phyloP scores from a whole-genome alignment of 2,888 invertebrate genomes.

The Phymatocera aterrima region DNA sequence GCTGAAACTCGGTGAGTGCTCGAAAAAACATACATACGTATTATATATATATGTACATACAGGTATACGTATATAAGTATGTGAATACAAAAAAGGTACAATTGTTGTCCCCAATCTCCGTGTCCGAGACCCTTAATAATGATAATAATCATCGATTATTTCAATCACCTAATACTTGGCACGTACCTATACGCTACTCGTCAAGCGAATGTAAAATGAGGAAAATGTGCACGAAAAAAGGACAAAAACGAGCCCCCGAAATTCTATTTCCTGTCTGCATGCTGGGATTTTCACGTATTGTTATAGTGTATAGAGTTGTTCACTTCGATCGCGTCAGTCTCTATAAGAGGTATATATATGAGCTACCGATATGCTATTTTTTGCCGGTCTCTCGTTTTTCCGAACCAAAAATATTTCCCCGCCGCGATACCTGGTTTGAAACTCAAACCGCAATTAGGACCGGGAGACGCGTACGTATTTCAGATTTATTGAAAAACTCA shows the following conservation, averaged over 20 bases:
- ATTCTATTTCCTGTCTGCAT: conserved; percentile 4
- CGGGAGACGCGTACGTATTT: conserved; percentile 59
- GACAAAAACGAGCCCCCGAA: background rate
- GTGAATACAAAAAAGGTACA: conserved; percentile 1
- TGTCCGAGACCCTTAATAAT: background rate
- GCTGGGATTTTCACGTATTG: background rate
- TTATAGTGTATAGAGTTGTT: too few species aligned
- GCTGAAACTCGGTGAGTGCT: conserved; percentile 8
- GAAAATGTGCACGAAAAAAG: background rate
- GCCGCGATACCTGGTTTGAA: conserved; percentile 59
- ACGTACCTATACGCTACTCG: background rate
- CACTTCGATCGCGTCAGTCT: conserved; percentile 18
- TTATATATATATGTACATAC: too few species aligned
- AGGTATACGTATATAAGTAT: too few species aligned
- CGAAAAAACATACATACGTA: background rate
- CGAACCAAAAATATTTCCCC: background rate
- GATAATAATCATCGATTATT: background rate
- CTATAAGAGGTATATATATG: too few species aligned
- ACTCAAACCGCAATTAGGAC: conserved; percentile 69
- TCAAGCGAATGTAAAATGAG: background rate
- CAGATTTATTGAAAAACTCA: conserved; percentile 67
- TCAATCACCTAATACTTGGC: too few species aligned
- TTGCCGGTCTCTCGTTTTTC: background rate
- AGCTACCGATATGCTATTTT: background rate
- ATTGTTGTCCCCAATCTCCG: background rate